Evolutionary conservation across 2,888 invertebrate genomes (phyloP).

Genomic region (Trichopria drosophilae): DNA sequence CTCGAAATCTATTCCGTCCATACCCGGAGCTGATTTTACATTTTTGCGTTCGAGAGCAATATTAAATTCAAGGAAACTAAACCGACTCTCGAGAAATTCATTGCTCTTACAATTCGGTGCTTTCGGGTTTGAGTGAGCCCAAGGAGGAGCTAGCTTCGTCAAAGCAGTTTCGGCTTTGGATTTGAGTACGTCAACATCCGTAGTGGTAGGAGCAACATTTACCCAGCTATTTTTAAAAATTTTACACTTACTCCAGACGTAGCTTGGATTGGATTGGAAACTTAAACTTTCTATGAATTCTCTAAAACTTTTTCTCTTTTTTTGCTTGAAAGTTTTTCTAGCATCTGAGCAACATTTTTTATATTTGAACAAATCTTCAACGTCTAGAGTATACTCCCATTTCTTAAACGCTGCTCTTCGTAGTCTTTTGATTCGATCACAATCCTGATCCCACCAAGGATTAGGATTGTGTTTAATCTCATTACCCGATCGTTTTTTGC

Average conservation of each 20-base stretch:
- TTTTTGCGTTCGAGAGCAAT: constrained; percentile 8
- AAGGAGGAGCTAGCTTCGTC: constrained; percentile 3
- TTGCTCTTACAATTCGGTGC: not conserved
- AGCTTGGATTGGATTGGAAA: constrained; percentile 8
- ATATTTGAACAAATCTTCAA: constrained; percentile 14
- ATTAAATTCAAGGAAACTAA: constrained; percentile 15
- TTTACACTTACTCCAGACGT: constrained; percentile 19
- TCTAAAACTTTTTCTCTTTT: constrained; percentile 18
- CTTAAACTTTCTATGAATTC: constrained; percentile 18
- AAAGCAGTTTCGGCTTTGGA: not conserved
- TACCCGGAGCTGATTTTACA: constrained; percentile 11
- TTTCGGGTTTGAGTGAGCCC: constrained; percentile 1
- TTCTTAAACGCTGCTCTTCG: constrained; percentile 26
- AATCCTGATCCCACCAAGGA: constrained; percentile 31
- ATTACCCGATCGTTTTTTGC: not conserved
- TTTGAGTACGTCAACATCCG: not conserved
- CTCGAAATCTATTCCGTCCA: constrained; percentile 14
- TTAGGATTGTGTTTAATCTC: constrained; percentile 23
- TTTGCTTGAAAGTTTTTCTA: constrained; percentile 21
- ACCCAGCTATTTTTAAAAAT: constrained; percentile 14
- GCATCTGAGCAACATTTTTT: constrained; percentile 16
- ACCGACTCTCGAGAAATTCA: constrained; percentile 1
- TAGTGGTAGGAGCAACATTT: constrained; percentile 1
- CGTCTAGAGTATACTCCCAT: constrained; percentile 21
- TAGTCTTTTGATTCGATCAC: constrained; percentile 23